Percentiles rank a stretch among this genome's conserved stretches.
These are phyloP conservation scores for Pseudorectes ferrugineus DNA, from an alignment of 2,113 vertebrate species.

Conservation along the genomic window DNA sequence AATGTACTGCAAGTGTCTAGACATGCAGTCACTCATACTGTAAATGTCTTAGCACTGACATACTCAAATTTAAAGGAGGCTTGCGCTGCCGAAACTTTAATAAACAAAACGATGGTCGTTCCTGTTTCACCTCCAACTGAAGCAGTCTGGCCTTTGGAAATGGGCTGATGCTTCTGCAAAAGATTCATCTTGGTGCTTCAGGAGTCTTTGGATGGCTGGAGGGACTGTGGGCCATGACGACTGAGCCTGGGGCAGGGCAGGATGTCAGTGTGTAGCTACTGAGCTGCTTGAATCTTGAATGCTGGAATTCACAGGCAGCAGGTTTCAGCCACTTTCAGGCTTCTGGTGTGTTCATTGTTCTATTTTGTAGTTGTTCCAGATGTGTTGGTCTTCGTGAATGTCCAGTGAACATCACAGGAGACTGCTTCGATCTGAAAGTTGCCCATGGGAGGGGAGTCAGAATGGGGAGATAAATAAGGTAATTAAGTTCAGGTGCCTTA, in stretches of 20 bases:
- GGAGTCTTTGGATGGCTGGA: background rate
- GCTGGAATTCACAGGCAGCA: background rate
- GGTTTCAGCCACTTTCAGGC: background rate
- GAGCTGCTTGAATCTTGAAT: background rate
- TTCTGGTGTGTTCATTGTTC: background rate
- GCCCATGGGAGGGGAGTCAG: background rate
- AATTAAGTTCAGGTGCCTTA: background rate
- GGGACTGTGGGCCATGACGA: background rate
- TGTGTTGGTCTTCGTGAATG: background rate
- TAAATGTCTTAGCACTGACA: constrained; percentile 1
- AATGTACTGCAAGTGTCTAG: constrained; percentile 67
- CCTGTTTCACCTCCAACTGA: background rate
- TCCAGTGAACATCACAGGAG: background rate
- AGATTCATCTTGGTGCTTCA: background rate
- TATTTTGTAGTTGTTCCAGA: background rate
- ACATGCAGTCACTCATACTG: constrained; percentile 47
- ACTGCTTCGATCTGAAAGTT: background rate
- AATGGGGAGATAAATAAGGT: background rate
- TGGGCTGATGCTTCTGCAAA: background rate
- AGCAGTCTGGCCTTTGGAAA: background rate
- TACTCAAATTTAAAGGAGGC: background rate
- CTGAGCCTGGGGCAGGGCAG: background rate
- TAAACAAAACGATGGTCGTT: background rate
- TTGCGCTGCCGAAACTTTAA: background rate
- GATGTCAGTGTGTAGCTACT: background rate